Base-by-base conservation (phyloP, 2,888 invertebrate genomes). In the Ethmia dodecea region DNA sequence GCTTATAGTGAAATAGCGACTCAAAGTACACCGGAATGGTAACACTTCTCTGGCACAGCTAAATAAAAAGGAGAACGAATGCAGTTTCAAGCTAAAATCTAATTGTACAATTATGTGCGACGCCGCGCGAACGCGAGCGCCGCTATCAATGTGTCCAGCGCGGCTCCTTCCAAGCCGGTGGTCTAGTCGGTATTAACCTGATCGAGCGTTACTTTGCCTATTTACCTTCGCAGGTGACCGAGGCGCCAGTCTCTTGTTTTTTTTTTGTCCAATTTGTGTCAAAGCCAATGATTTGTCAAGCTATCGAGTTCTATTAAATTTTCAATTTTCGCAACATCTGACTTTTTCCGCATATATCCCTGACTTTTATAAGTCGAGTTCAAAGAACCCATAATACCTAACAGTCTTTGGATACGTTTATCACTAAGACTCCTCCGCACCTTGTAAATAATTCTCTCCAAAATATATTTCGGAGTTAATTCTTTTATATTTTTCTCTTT, bases 331-430 rank as follows among this genome's bases (percentile, higher is more conserved):
- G 72, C 63, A 62, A n/a, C 63, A 57, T 73, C 75, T 80, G 79
- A 78, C 76, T 71, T 72, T 65, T 62, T 67, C 72, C 73, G 71
- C 67, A 68, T 68, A 65, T 67, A 72, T 77, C 72, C 74, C 73
- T 65, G 79, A 74, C 75, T 49, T 51, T 72, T 68, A 63, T 69
- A 68, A 73, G 77, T 68, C 77, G 61, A 71, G 80, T 77, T 80
- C 79, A 74, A 70, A 62, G 77, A 81, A 79, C 80, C 69, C 56
- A 74, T 63, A 78, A 77, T 79, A 86, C 73, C 76, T 81, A 80
- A 71, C 84, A 84, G 84, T 84, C 84, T 86, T 86, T 86, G 84
- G 84, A 84, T 77, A 81, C 57, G 44, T 73, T 72, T 83, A 84
- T 79, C 83, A 79, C 84, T 83, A 83, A 84, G 84, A 84, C 84